These are phyloP conservation scores for Synanthedon andrenaeformis DNA, from an alignment of 2,888 invertebrate genomes.

Conservation along the genomic window DNA sequence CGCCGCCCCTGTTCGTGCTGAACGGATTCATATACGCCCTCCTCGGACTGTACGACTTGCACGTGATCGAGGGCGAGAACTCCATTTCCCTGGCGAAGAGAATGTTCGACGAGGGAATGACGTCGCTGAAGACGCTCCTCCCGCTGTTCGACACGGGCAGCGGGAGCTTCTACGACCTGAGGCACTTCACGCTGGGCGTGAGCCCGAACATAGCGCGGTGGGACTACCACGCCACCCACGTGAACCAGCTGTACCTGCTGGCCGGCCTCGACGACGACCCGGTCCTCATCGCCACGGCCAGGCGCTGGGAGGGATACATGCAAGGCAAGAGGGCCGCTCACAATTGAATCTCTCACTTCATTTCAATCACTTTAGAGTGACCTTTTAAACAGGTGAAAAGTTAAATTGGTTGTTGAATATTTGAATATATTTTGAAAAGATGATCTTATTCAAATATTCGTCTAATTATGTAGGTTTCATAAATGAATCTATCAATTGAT, in stretches of 20 bases:
- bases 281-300: constrained; percentile 84
- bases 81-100: constrained; percentile 78
- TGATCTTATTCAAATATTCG: no score
- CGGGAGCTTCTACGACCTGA: constrained; percentile 94
- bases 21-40: constrained; percentile 99
- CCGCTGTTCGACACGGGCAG: constrained; percentile 95
- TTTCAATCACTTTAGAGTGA: neutral
- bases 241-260: constrained; percentile 92
- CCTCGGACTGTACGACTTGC: constrained; percentile 95
- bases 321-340: constrained; percentile 94
- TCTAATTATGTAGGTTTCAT: neutral
- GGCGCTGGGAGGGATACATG: constrained; percentile 96
- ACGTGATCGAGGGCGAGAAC: constrained; percentile 79
- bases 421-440: no score
- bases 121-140: constrained; percentile 87
- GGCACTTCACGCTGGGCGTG: constrained; percentile 90
- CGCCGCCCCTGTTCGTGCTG: constrained; percentile 92
- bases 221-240: constrained; percentile 99
- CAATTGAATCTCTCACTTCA: constrained; percentile 72
- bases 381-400: no score
- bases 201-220: constrained; percentile 96
- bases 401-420: no score
- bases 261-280: constrained; percentile 88
- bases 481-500: no score
- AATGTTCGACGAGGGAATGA: constrained; percentile 87